These are phyloP conservation scores for Paguma larvata DNA, from an alignment of 2,797 vertebrate species.

Conservation along the genomic window DNA sequence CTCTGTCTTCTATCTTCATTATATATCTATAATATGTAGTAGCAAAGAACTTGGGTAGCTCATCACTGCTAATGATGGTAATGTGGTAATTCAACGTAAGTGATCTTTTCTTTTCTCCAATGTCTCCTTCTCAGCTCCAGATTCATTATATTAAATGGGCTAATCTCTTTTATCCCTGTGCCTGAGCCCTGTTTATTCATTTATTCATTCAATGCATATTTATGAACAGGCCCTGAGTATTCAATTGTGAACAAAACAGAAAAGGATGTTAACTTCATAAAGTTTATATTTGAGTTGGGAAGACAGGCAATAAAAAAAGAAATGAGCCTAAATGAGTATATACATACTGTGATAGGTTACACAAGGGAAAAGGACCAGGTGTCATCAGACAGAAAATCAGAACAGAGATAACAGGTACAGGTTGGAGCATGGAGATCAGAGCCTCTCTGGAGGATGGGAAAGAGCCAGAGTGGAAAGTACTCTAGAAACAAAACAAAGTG, in stretches of 20 bases:
- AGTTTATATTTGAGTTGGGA: not conserved
- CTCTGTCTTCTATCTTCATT: not conserved
- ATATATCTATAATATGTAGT: not conserved
- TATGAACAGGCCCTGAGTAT: not conserved
- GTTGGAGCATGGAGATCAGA: not conserved
- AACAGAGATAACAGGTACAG: not conserved
- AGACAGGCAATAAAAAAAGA: not conserved
- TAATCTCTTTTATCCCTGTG: slow-evolving; percentile 19
- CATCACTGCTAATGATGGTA: not conserved
- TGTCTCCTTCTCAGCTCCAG: not conserved
- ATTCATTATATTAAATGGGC: not conserved
- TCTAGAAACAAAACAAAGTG: not conserved
- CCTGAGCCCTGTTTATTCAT: slow-evolving; percentile 8
- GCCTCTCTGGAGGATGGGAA: not conserved
- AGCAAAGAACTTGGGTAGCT: not conserved
- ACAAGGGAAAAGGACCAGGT: not conserved
- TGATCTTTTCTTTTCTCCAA: not conserved
- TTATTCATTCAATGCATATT: not conserved
- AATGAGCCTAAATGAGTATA: not conserved
- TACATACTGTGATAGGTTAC: not conserved
- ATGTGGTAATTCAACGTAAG: not conserved
- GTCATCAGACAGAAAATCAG: not conserved
- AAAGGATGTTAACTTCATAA: not conserved
- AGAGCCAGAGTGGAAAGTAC: not conserved
- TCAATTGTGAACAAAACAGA: not conserved